Conservation (phyloP, 92 coral and sea anemone genomes). For the Nematostella vectensis region DNA sequence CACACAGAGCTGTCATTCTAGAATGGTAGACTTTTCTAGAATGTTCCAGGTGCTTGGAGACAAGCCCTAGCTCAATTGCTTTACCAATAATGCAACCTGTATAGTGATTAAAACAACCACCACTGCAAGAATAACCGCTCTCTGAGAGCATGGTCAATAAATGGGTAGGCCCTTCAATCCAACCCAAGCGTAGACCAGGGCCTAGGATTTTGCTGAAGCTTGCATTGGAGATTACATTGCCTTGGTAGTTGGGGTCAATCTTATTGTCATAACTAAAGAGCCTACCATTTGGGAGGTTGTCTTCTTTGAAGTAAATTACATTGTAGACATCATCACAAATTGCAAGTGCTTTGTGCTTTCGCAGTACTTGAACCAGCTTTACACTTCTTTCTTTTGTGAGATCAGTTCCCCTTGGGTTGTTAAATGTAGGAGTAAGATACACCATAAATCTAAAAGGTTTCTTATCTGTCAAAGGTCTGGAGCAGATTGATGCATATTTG, state of each 20-base stretch:
- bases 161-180: conserved; percentile 80
- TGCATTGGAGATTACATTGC: conserved; percentile 86
- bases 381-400: conserved; percentile 55
- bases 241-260: conserved; percentile 77
- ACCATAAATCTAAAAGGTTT: conserved; percentile 67
- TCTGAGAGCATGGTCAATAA: conserved; percentile 19
- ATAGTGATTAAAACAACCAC: conserved; percentile 86
- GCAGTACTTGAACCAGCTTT: conserved; percentile 58
- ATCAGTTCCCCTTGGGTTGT: conserved; percentile 70
- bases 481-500: conserved; percentile 30
- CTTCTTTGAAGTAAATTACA: conserved; percentile 10
- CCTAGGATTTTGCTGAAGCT: conserved; percentile 76
- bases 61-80: conserved; percentile 63
- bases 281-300: conserved; percentile 29
- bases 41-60: conserved; percentile 46
- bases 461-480: conserved; percentile 22
- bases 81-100: conserved; percentile 73
- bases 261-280: conserved; percentile 69
- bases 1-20: conserved; percentile 62
- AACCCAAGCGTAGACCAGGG: conserved; percentile 90
- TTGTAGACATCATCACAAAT: conserved; percentile 89
- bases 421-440: conserved; percentile 77
- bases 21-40: conserved; percentile 34
- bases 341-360: conserved; percentile 71
- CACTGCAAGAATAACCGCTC: conserved; percentile 44